Evolutionary conservation across 2,888 invertebrate genomes (phyloP), one percentile per base, ranked within the genome.

Genomic region (Microdon myrmicae): DNA sequence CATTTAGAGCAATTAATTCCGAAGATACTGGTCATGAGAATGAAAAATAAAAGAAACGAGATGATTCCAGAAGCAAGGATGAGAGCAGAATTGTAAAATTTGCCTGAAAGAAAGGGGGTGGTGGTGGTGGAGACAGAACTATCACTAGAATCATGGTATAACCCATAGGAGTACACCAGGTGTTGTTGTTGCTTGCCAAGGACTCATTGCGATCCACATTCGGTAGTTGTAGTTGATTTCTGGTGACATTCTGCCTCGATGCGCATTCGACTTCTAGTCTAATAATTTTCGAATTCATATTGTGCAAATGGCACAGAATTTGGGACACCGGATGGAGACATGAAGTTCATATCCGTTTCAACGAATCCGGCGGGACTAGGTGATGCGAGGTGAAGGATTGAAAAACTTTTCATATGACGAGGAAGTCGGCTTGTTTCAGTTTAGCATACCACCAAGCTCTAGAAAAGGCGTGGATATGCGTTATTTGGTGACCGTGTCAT

Each of bases 1-100:
- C n/a, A 66, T 66, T 59, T 66, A 53, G 66, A 66, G 59, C 66
- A 59, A 66, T 66, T 66, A 66, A 66, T 66, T 66, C 53, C 44
- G 48, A 59, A 58, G 58, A 64, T 47, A 51, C 55, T 37, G 60
- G 48, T 55, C 55, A 48, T 60, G 54, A 22, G 5, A 31, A 13
- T 13, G n/a, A 5, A 37, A 23, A 17, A 25, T 25, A 13, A 16
- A 8, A 7, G 5, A 5, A 35, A 34, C 19, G 31, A 31, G 22
- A 28, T 23, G 5, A 9, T 12, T 14, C 22, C 44, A 6, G 25
- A 10, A 39, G 34, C 37, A 29, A 35, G 49, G 43, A 29, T 54
- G 17, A 20, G 14, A 32, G 31, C 17, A 28, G 38, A 43, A 22
- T 31, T 31, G 31, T 43, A 31, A 43, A 43, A 29, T 34, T 13